A percentile compares a stretch with the other conserved stretches of the same genome.
These are phyloP conservation scores for Branchinecta lindahli DNA, from an alignment of 1,140 invertebrate species.

Conservation along the genomic window DNA sequence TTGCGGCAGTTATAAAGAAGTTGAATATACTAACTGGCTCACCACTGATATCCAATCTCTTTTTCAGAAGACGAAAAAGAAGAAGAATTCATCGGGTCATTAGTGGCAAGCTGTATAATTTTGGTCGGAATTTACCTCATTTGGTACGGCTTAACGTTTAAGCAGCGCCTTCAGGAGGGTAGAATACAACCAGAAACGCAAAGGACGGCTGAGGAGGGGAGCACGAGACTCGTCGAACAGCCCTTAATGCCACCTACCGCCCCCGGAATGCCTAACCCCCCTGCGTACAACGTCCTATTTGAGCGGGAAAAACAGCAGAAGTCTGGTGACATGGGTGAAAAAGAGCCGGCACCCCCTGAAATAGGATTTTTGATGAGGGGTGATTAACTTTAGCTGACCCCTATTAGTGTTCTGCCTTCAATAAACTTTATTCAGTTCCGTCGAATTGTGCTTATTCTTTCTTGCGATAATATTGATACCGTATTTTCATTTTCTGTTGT, in stretches of 20 bases:
- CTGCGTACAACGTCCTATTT: not conserved
- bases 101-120: not conserved
- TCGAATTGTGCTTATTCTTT: no score
- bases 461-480: no score
- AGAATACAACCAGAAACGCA: not conserved
- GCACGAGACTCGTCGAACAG: not conserved
- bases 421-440: no score
- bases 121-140: conserved; percentile 1
- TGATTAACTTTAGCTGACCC: not conserved
- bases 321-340: not conserved
- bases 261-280: not conserved
- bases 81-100: not conserved
- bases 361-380: not conserved
- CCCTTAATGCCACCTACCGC: not conserved
- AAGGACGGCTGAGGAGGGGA: not conserved
- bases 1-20: no score
- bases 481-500: no score
- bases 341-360: not conserved
- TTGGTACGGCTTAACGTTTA: not conserved
- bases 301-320: not conserved
- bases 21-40: no score
- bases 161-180: not conserved
- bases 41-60: not conserved
- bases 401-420: no score
- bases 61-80: conserved; percentile 3